Percentiles rank a stretch among this genome's conserved stretches.
phyloP scores from a whole-genome alignment of 2,888 invertebrate species.

The Pammene aurita region DNA sequence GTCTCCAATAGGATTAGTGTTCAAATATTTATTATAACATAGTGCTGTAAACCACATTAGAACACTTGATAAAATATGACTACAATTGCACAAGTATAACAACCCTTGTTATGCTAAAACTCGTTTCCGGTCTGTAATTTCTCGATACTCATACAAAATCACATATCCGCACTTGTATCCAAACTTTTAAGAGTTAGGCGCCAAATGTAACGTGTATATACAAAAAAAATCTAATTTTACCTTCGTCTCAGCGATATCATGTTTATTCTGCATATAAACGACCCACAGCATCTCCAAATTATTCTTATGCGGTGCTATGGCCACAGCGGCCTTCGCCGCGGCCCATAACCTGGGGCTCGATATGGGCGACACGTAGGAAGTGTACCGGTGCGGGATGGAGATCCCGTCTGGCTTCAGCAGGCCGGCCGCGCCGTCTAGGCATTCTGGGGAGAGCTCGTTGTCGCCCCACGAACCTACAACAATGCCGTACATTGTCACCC shows the following conservation, averaged over 20 bases:
- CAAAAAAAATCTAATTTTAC: constrained; percentile 51
- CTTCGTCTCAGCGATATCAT: constrained; percentile 88
- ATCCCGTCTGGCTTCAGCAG: constrained; percentile 93
- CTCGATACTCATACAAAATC: too few relatives aligned
- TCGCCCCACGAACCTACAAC: constrained; percentile 94
- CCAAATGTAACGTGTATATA: too few relatives aligned
- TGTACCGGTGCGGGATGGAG: constrained; percentile 93
- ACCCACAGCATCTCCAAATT: constrained; percentile 94
- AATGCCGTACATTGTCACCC: background rate
- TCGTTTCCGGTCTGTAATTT: too few relatives aligned
- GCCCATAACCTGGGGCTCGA: constrained; percentile 94
- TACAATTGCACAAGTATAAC: too few relatives aligned
- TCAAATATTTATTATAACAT: too few relatives aligned
- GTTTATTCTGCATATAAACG: constrained; percentile 93
- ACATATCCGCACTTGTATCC: too few relatives aligned
- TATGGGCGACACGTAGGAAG: constrained; percentile 96
- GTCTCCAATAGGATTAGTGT: too few relatives aligned
- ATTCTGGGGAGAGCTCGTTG: constrained; percentile 99
- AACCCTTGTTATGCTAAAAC: too few relatives aligned
- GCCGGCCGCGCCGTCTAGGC: constrained; percentile 96
- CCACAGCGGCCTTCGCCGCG: constrained; percentile 82
- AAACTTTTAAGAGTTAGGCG: too few relatives aligned
- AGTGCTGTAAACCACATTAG: too few relatives aligned
- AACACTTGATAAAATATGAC: too few relatives aligned
- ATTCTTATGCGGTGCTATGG: constrained; percentile 59